Conservation (phyloP, 92 coral and sea anemone genomes). For the Parazoanthus swiftii region DNA sequence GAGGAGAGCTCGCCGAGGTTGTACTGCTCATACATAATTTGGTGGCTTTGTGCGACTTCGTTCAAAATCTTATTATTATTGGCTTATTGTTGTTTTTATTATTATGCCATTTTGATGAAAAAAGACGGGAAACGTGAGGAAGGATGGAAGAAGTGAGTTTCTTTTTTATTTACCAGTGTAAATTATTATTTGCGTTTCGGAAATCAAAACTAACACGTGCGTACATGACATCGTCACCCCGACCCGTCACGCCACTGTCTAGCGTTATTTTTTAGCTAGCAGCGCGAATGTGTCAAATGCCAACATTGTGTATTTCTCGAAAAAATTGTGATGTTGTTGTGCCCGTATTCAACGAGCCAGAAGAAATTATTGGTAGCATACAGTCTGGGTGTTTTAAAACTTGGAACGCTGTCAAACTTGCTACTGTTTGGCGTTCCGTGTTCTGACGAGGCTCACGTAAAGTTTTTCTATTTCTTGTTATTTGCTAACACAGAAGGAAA, state of each 20-base stretch:
- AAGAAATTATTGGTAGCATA: neutral
- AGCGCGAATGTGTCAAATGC: conserved; percentile 10
- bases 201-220: neutral
- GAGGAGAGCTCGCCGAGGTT: conserved; percentile 41
- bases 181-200: conserved; percentile 19
- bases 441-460: neutral
- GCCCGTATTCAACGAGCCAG: no score
- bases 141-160: neutral
- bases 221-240: neutral
- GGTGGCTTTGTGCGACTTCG: conserved; percentile 26
- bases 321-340: no score
- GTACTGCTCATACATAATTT: conserved; percentile 44
- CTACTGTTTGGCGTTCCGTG: conserved; percentile 9
- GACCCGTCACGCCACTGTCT: conserved; percentile 11
- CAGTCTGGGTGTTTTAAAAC: neutral
- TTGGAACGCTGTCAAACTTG: conserved; percentile 6
- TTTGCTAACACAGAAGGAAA: neutral
- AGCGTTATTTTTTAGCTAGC: neutral
- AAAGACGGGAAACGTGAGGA: conserved; percentile 19
- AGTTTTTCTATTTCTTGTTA: no score
- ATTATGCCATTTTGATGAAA: conserved; percentile 1
- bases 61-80: neutral
- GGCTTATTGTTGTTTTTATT: neutral
- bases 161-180: conserved; percentile 1
- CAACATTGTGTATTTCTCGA: no score